Evolutionary conservation across 2,797 vertebrate genomes (phyloP).

Genomic region (Chiroxiphia lanceolata): DNA sequence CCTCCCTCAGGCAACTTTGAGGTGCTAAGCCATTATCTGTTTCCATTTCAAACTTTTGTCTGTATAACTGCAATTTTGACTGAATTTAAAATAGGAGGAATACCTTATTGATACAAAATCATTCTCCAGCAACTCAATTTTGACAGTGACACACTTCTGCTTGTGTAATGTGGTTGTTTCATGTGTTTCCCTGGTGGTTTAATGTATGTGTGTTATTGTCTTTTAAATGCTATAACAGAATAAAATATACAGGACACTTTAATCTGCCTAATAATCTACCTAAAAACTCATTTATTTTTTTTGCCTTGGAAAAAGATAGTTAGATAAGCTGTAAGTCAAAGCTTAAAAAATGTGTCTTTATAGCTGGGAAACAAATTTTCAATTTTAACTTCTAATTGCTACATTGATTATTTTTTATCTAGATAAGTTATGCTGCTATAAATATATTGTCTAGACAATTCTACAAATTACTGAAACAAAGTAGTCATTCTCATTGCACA

Average conservation of each 20-base stretch:
- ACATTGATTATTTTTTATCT: background rate
- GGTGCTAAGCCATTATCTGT: background rate
- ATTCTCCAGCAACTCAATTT: background rate
- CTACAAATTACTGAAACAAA: background rate
- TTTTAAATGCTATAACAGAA: background rate
- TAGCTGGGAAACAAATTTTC: background rate
- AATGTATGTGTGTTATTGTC: background rate
- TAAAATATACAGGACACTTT: background rate
- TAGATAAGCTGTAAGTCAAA: background rate
- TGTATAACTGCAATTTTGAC: background rate
- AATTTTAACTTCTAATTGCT: background rate
- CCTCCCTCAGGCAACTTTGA: background rate
- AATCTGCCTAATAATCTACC: background rate
- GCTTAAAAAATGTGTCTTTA: background rate
- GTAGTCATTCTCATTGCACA: background rate
- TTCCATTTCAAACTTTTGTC: background rate
- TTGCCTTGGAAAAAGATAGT: background rate
- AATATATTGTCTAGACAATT: background rate
- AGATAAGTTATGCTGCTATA: background rate
- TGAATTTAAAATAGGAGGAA: background rate
- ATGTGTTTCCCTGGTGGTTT: background rate
- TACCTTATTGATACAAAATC: background rate
- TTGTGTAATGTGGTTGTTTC: background rate
- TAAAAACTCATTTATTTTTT: background rate
- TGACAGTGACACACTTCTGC: background rate